A percentile compares a stretch with the other conserved stretches of the same genome.
Evolutionary conservation across 2,797 vertebrate species (phyloP).

Genomic region (Ciconia nigra): DNA sequence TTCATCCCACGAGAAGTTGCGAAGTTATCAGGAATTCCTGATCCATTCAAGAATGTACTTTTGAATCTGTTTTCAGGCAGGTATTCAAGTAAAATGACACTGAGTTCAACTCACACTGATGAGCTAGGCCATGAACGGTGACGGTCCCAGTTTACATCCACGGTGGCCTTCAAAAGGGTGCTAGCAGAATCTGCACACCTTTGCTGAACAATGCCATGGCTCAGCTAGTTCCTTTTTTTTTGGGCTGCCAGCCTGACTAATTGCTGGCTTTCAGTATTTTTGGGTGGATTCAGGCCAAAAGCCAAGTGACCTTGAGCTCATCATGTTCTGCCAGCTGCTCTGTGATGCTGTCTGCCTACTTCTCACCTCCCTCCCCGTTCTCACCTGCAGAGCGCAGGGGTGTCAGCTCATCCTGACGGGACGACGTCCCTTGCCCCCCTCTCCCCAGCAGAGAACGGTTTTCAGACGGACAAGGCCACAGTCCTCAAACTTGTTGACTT

Average conservation of each 20-base stretch:
- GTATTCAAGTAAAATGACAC: not conserved
- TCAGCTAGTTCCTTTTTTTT: not conserved
- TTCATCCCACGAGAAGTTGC: not conserved
- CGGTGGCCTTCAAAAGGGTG: not conserved
- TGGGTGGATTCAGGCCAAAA: slow-evolving; percentile 12
- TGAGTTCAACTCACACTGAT: not conserved
- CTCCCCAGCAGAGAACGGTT: not conserved
- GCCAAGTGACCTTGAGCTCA: slow-evolving; percentile 36
- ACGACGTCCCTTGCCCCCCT: not conserved
- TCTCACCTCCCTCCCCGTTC: not conserved
- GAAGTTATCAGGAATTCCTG: not conserved
- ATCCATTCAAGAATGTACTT: not conserved
- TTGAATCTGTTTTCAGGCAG: not conserved
- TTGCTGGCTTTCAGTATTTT: not conserved
- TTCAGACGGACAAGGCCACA: not conserved
- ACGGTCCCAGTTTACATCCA: not conserved
- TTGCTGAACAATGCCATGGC: not conserved
- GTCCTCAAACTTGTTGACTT: not conserved
- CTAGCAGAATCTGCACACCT: not conserved
- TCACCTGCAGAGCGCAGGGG: not conserved
- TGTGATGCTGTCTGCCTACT: not conserved
- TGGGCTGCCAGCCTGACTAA: not conserved
- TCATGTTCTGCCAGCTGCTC: slow-evolving; percentile 19
- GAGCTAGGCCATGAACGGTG: fast-evolving
- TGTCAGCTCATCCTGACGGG: not conserved